Evolutionary conservation across 1,140 invertebrate genomes (phyloP), one percentile per base, ranked within the genome.

Genomic region (Meloidogyne exigua): DNA sequence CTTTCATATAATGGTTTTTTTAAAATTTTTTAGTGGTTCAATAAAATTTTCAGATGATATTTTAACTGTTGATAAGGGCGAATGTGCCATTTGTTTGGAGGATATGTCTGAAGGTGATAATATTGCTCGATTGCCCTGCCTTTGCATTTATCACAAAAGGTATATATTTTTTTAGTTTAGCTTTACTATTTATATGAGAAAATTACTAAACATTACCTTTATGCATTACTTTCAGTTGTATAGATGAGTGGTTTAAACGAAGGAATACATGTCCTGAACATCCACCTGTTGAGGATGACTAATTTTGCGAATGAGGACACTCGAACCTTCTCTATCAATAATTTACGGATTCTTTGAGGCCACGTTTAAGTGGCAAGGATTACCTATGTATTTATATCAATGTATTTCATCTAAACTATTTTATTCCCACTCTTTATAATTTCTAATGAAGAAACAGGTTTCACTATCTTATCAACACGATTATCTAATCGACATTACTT

Each of bases 81-180:
- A 98, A 91, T 99, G 96, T 91, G 94, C 96, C 77, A 99, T 99
- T 89, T 98, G 96, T 90, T 92, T 99, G 84, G 96, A 99, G 89
- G 95, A 98, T 85, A 91, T 99, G 86, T 91, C 91, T 87, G 92
- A 94, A 87, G 96, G 95, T 75, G 93, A 97, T 89, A 93, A 93
- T 80, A 98, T 98, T 88, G 96, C 96, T 81, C 92, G 96, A 87
- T 91, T 99, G 89, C 96, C 96, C 86, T 99, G 96, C 90, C 92
- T 98, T 81, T 99, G 96, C 91, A 95, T 99, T 91, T 99, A 98
- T 90, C 96, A 98, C 89, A 99, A 98, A 92, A 92, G 92, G 94
- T 96, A 90, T n/a, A n/a, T n/a, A n/a, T n/a, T n/a, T n/a, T n/a
- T n/a, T n/a, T n/a, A n/a, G n/a, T n/a, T n/a, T n/a, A n/a, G n/a